phyloP scores from a whole-genome alignment of 2,888 invertebrate species.

The Eilema caniola region DNA sequence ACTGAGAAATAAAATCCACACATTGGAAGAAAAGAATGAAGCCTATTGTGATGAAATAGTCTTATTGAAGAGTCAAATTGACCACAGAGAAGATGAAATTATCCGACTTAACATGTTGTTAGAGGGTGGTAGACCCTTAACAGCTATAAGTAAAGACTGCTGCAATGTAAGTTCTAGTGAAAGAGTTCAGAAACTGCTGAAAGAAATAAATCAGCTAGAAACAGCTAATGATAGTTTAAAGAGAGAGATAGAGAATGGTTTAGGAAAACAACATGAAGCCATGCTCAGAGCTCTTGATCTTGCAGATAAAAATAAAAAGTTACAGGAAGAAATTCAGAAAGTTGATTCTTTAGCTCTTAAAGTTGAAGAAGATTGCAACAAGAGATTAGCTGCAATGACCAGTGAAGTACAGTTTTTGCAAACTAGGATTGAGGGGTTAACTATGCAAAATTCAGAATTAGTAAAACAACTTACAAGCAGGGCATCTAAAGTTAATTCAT shows the following conservation, averaged over 20 bases:
- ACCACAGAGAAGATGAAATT: conserved; percentile 90
- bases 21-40: conserved; percentile 78
- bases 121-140: conserved; percentile 90
- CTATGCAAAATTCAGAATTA: conserved; percentile 80
- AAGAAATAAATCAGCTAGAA: conserved; percentile 88
- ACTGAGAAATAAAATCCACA: conserved; percentile 76
- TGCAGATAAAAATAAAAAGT: conserved; percentile 90
- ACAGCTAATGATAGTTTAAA: conserved; percentile 83
- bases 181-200: conserved; percentile 86
- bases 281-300: conserved; percentile 91
- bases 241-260: conserved; percentile 83
- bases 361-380: conserved; percentile 92
- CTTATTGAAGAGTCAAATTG: conserved; percentile 75
- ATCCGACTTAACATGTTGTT: conserved; percentile 89
- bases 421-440: conserved; percentile 82
- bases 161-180: conserved; percentile 87
- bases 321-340: conserved; percentile 91
- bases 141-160: conserved; percentile 89
- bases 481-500: conserved; percentile 52
- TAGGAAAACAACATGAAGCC: conserved; percentile 92
- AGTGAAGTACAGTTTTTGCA: conserved; percentile 88
- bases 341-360: conserved; percentile 91
- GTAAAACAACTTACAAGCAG: conserved; percentile 85
- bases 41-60: conserved; percentile 73
- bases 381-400: conserved; percentile 88